Percentiles rank a stretch among this genome's conserved stretches.
Evolutionary conservation across 2,797 vertebrate species (phyloP).

Genomic region (Hippopotamyrus pictus): DNA sequence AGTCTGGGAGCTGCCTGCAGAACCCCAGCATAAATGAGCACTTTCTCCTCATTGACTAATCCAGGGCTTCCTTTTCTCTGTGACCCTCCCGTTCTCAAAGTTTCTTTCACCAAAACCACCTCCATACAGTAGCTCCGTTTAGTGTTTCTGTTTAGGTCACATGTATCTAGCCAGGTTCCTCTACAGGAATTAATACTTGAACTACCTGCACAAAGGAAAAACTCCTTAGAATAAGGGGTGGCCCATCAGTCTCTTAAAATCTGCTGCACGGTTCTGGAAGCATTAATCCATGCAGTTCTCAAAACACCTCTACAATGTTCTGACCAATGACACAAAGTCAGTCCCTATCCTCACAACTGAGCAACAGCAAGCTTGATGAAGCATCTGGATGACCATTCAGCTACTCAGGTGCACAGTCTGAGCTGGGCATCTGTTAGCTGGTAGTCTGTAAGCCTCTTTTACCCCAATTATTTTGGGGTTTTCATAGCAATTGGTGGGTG

Average conservation of each 20-base stretch:
- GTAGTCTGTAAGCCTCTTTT: neutral
- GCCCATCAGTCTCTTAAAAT: neutral
- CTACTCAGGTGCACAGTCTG: neutral
- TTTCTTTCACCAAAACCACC: neutral
- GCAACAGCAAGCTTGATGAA: neutral
- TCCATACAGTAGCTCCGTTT: neutral
- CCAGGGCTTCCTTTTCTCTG: neutral
- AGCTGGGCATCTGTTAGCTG: neutral
- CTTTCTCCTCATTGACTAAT: neutral
- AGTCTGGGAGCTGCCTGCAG: neutral
- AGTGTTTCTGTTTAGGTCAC: neutral
- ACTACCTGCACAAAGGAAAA: neutral
- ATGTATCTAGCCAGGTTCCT: neutral
- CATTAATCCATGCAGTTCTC: neutral
- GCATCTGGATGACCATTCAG: neutral
- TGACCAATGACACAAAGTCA: neutral
- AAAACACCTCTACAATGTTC: neutral
- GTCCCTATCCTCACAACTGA: neutral
- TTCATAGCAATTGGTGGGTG: neutral
- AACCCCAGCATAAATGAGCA: neutral
- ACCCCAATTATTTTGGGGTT: neutral
- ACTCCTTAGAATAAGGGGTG: neutral
- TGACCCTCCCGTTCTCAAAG: neutral
- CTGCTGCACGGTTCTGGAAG: neutral
- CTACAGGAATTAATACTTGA: neutral